phyloP scores from a whole-genome alignment of 2,113 vertebrate genomes.

The Tamias sibiricus region DNA sequence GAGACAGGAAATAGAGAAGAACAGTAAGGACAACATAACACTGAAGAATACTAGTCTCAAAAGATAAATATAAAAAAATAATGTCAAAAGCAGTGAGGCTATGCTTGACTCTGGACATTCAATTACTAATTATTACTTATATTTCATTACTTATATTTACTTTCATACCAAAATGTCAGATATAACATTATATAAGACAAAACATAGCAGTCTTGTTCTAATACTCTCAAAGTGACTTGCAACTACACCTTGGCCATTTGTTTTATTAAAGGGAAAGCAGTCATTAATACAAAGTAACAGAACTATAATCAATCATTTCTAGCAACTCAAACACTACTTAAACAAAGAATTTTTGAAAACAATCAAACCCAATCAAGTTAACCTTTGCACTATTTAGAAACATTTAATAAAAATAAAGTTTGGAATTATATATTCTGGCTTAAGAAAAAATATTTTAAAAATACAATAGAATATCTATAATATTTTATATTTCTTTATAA shows the following conservation, averaged over 20 bases:
- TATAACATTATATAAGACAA: background rate
- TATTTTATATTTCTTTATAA: background rate
- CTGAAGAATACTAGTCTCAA: background rate
- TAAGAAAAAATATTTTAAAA: constrained; percentile 39
- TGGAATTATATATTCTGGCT: background rate
- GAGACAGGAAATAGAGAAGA: background rate
- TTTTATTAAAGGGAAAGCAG: background rate
- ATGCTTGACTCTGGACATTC: background rate
- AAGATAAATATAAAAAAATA: constrained; percentile 6
- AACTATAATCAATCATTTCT: background rate
- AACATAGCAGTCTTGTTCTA: background rate
- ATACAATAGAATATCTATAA: background rate
- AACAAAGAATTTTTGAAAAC: background rate
- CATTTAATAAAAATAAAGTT: background rate
- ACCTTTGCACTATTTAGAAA: background rate
- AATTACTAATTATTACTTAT: background rate
- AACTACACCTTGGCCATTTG: background rate
- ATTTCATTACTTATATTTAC: background rate
- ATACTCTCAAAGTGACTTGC: background rate
- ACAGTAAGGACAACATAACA: background rate
- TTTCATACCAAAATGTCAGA: background rate
- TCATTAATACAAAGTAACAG: too few species aligned
- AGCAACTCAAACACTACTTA: background rate
- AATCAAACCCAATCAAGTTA: background rate
- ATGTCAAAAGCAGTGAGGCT: background rate